Conservation (phyloP, 2,113 vertebrate genomes). For the Salvelinus fontinalis region DNA sequence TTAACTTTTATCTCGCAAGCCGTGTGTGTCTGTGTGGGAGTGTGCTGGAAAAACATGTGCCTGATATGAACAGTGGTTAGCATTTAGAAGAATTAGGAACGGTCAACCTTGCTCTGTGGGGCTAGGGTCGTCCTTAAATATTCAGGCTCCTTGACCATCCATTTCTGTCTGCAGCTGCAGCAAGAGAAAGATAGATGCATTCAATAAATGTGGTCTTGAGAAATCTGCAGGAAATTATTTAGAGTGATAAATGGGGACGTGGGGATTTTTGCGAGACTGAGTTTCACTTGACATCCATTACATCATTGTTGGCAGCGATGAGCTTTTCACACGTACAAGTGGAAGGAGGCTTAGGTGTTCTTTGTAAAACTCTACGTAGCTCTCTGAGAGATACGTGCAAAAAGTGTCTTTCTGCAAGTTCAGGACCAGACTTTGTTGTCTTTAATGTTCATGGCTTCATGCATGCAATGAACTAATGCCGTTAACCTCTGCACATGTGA, state of each 20-base stretch:
- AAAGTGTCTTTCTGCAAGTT: conserved; percentile 9
- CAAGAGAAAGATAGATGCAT: conserved; percentile 61
- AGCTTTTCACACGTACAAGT: conserved; percentile 25
- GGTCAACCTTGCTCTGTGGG: conserved; percentile 53
- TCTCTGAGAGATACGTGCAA: conserved; percentile 14
- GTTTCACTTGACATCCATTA: conserved; percentile 67
- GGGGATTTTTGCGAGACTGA: conserved; percentile 40
- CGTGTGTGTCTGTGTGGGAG: neutral
- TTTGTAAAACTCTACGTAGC: neutral
- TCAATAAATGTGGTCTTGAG: conserved; percentile 76
- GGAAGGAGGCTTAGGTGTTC: conserved; percentile 19
- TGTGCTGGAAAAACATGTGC: conserved; percentile 10
- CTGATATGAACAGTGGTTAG: conserved; percentile 44
- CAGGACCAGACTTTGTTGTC: neutral
- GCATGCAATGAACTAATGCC: too few species aligned
- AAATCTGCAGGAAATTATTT: conserved; percentile 78
- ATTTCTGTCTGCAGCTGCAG: conserved; percentile 57
- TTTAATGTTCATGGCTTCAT: neutral
- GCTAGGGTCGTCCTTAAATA: conserved; percentile 66
- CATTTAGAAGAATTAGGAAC: conserved; percentile 65
- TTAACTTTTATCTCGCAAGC: neutral
- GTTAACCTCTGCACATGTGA: too few species aligned
- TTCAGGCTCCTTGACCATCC: conserved; percentile 44
- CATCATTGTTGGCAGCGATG: conserved; percentile 43
- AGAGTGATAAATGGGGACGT: conserved; percentile 69